Conservation (phyloP, 2,888 invertebrate species). For the Chelonus formosanus region DNA sequence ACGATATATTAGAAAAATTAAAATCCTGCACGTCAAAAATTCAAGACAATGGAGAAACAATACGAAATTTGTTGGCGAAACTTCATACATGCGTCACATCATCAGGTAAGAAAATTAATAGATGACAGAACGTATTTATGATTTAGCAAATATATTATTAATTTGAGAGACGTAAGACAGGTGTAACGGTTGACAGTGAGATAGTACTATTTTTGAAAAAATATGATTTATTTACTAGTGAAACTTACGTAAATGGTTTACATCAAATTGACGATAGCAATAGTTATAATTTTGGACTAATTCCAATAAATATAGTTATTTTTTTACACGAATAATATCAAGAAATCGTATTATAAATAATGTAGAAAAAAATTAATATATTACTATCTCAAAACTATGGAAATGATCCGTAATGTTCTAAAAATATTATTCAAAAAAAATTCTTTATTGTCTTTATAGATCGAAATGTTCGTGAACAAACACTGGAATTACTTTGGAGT, state of each 20-base stretch:
- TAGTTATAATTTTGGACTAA: conserved; percentile 1
- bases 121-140: conserved; percentile 10
- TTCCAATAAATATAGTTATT: not conserved
- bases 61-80: conserved; percentile 56
- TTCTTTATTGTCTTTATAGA: conserved; percentile 61
- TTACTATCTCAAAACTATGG: too few species aligned
- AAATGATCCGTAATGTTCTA: not conserved
- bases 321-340: not conserved
- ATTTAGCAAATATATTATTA: conserved; percentile 9
- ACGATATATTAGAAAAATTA: conserved; percentile 61
- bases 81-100: conserved; percentile 61
- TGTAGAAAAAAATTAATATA: too few species aligned
- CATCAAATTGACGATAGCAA: conserved; percentile 15
- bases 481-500: conserved; percentile 70
- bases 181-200: conserved; percentile 1
- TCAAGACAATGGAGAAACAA: conserved; percentile 55
- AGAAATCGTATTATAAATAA: not conserved
- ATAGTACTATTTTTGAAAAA: not conserved
- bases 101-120: conserved; percentile 54
- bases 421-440: not conserved
- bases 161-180: conserved; percentile 19
- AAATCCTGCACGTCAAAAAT: conserved; percentile 51
- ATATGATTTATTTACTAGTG: conserved; percentile 5
- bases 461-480: conserved; percentile 69
- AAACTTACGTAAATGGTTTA: conserved; percentile 39